These are phyloP conservation scores for Meleagris gallopavo DNA, from an alignment of 2,113 vertebrate species.

Conservation along the genomic window DNA sequence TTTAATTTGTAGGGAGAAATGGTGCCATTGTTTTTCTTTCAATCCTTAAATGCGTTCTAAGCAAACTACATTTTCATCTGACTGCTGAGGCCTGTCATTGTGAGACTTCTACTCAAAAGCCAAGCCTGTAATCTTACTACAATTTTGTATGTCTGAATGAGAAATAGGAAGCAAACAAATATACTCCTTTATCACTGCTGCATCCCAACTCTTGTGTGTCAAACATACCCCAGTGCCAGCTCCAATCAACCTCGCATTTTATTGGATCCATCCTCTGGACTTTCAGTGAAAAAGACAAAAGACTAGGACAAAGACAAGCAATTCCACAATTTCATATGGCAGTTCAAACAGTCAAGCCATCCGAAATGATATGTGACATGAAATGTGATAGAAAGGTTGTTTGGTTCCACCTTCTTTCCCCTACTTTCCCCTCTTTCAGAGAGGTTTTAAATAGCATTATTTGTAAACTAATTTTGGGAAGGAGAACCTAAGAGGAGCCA, in stretches of 20 bases:
- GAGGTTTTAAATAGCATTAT: too few relatives aligned
- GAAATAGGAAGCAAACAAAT: not conserved
- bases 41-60: not conserved
- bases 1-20: not conserved
- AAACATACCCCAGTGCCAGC: not conserved
- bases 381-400: not conserved
- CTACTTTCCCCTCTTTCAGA: too few relatives aligned
- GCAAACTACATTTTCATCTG: not conserved
- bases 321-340: not conserved
- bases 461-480: too few relatives aligned
- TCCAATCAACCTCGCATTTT: not conserved
- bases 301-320: not conserved
- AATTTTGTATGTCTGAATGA: not conserved
- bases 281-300: not conserved
- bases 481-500: too few relatives aligned
- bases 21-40: not conserved
- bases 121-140: not conserved
- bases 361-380: not conserved
- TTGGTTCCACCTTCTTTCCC: not conserved
- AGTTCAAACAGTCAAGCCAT: not conserved
- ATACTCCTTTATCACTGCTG: accelerated
- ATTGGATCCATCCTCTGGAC: not conserved
- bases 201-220: not conserved
- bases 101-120: not conserved
- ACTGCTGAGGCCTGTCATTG: not conserved